Evolutionary conservation across 2,888 invertebrate species (phyloP).

Genomic region (Stenichneumon culpator): DNA sequence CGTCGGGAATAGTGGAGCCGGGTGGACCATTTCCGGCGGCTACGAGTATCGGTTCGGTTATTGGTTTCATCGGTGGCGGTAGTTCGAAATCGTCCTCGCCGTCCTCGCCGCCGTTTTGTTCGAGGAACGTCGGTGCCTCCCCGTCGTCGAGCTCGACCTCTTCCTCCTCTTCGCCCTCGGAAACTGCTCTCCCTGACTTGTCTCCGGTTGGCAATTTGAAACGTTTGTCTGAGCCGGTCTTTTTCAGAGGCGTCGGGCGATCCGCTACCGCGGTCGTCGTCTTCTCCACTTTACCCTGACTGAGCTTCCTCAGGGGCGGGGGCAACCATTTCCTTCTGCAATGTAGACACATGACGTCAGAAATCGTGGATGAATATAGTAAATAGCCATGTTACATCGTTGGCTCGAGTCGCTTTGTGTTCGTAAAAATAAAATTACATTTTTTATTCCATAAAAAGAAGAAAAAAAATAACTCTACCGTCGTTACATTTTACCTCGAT

Average conservation of each 20-base stretch:
- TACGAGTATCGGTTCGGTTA: slow-evolving; percentile 89
- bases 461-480: background rate
- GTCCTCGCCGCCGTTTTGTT: slow-evolving; percentile 89
- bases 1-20: slow-evolving; percentile 82
- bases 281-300: slow-evolving; percentile 95
- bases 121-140: slow-evolving; percentile 81
- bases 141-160: slow-evolving; percentile 79
- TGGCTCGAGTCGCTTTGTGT: background rate
- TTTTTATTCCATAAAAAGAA: background rate
- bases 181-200: slow-evolving; percentile 76
- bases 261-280: slow-evolving; percentile 78
- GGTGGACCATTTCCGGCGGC: slow-evolving; percentile 81
- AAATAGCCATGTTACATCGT: background rate
- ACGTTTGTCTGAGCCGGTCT: slow-evolving; percentile 93
- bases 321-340: slow-evolving; percentile 96
- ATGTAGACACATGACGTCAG: slow-evolving; percentile 65
- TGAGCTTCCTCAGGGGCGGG: slow-evolving; percentile 94
- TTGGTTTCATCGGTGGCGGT: slow-evolving; percentile 98
- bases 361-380: background rate
- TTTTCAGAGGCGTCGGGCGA: slow-evolving; percentile 89
- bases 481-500: background rate
- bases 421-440: background rate
- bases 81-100: slow-evolving; percentile 94
- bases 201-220: slow-evolving; percentile 88
- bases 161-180: slow-evolving; percentile 83